Evolutionary conservation across 2,888 invertebrate species (phyloP), one percentile per base, ranked within the genome.

Genomic region (Brenthis ino): DNA sequence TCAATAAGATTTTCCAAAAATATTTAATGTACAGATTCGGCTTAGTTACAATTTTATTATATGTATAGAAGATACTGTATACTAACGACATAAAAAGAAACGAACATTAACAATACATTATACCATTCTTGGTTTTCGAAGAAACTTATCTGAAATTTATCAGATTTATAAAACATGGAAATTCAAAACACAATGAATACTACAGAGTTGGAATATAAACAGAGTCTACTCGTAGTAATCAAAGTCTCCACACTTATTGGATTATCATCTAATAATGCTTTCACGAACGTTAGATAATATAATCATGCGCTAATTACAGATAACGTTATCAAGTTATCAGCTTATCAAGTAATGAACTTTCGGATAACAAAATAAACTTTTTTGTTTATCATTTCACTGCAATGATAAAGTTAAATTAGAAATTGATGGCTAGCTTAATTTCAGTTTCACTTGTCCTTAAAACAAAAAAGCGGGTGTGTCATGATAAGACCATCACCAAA

Each of bases 331-430:
- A 14, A 33, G 33, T 33, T 63, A 53, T 53, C 53, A 14, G 37
- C 33, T 63, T 63, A 63, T 63, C 63, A 63, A 54, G 53, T 63
- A 63, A 63, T 63, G 63, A 63, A 63, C 54, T 8, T 43, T 37
- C 20, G 2, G 51, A 16, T 50, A 16, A 43, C 53, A 20, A 37
- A 53, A 53, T 63, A 37, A 53, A 16, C 20, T 20, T 43, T 13
- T 53, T 43, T 12, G 2, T 63, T 54, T 37, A 53, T 54, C 53
- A 43, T 12, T 24, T 43, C 33, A 50, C 13, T 33, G 16, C 61
- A 20, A 61, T 28, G 50, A n/a, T 33, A 28, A 50, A n/a, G 11
- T 50, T 61, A 16, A 33, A n/a, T 51, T 33, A 33, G n/a, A 50
- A 12, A 28, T 47, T 24, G 6, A 24, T 48, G 24, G 24, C 16